These are phyloP conservation scores for Ectemnius cavifrons DNA, from an alignment of 2,888 invertebrate species.

Conservation along the genomic window DNA sequence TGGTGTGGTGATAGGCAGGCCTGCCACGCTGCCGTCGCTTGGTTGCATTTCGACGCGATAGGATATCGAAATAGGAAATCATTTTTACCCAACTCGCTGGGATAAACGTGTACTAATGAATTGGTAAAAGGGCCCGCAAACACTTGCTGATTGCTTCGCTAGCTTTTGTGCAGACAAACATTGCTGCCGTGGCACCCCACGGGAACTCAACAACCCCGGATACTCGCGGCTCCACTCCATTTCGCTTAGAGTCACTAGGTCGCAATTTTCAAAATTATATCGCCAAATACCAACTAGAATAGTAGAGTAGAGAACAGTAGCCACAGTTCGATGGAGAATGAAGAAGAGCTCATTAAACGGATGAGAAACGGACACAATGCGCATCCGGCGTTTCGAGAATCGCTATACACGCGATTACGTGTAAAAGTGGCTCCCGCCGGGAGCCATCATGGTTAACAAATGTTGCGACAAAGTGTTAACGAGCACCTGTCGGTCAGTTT, in stretches of 20 bases:
- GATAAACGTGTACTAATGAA: slow-evolving; percentile 57
- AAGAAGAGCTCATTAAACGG: no score
- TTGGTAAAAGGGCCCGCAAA: slow-evolving; percentile 57
- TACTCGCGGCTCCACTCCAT: background rate
- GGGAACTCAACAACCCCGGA: slow-evolving; percentile 27
- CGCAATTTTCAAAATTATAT: slow-evolving; percentile 3
- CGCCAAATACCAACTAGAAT: background rate
- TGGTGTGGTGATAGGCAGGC: background rate
- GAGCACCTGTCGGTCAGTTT: slow-evolving; percentile 1
- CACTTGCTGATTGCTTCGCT: slow-evolving; percentile 53
- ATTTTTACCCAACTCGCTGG: slow-evolving; percentile 30
- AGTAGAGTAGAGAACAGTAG: background rate
- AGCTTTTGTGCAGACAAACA: slow-evolving; percentile 43
- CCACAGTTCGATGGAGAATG: no score
- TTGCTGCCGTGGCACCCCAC: slow-evolving; percentile 31
- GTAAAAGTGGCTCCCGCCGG: no score
- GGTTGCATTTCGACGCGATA: background rate
- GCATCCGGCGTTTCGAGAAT: no score
- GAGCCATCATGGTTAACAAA: no score
- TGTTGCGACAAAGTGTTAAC: slow-evolving; percentile 7
- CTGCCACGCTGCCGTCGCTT: background rate
- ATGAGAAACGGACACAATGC: no score
- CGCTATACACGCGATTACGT: no score
- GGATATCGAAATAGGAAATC: slow-evolving; percentile 28
- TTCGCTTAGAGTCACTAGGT: slow-evolving; percentile 4